Evolutionary conservation across 2,888 invertebrate species (phyloP).

Genomic region (Nymphalis polychloros): DNA sequence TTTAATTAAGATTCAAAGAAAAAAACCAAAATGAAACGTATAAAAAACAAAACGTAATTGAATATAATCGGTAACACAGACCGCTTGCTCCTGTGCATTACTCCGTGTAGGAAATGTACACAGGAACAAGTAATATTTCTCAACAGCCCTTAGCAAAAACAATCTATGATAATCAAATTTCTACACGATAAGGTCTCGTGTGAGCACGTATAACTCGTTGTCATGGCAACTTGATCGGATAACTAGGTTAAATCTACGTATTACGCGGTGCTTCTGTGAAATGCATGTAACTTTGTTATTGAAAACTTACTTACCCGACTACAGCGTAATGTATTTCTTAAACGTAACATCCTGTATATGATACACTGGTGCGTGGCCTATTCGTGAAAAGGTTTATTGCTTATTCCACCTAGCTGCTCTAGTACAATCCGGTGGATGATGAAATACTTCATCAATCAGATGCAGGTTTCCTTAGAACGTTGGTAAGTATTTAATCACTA

Average conservation of each 20-base stretch:
- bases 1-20: too few relatives aligned
- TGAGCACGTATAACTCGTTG: slow-evolving; percentile 41
- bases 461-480: background rate
- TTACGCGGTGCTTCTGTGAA: slow-evolving; percentile 22
- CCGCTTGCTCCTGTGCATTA: slow-evolving; percentile 28
- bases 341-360: too few relatives aligned
- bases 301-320: slow-evolving; percentile 12
- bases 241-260: slow-evolving; percentile 33
- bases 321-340: background rate
- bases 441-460: background rate
- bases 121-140: slow-evolving; percentile 24
- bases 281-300: slow-evolving; percentile 20
- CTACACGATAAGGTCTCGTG: slow-evolving; percentile 46
- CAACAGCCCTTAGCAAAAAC: slow-evolving; percentile 50
- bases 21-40: too few relatives aligned
- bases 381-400: too few relatives aligned
- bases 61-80: background rate
- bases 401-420: too few relatives aligned
- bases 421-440: too few relatives aligned
- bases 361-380: too few relatives aligned
- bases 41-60: too few relatives aligned
- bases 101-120: slow-evolving; percentile 25
- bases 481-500: background rate
- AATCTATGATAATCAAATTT: slow-evolving; percentile 58
- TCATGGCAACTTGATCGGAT: slow-evolving; percentile 39